Evolutionary conservation across 2,797 vertebrate genomes (phyloP), one percentile per base, ranked within the genome.

Genomic region (Chromobotia macracanthus): DNA sequence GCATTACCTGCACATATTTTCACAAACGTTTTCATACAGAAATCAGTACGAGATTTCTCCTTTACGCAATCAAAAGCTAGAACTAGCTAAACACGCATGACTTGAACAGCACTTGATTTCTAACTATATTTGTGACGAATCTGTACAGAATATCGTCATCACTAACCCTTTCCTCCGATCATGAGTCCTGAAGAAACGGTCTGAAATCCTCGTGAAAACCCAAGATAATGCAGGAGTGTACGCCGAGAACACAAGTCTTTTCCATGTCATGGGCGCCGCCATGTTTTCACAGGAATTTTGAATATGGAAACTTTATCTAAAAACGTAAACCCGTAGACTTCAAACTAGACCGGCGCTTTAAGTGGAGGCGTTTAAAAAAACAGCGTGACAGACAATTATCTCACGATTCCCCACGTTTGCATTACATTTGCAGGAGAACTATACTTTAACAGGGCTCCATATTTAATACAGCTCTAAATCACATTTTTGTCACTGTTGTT

Each of bases 181-280:
- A 79, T 88, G 81, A n/a, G 87, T 83, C 7, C 92, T 90, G 56
- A 91, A 90, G 19, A 94, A 83, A 15, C 89, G 88, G 81, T 94
- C 92, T 0, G 91, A 90, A 84, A 93, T 88, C 31, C 92, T 91
- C 19, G 87, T 88, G 19, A 94, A 92, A 74, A 91, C 88, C 65
- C 93, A 92, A 64, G 89, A 88, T 1, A 94, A 48, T 70, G 88
- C 92, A 71, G 92, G 94, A 44, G 91, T 86, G 81, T 88, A 92
- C 81, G 91, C 85, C 12, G 90, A 92, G 80, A 87, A 44, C 81
- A 91, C 75, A 56, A 94, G 85, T 89, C 91, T 92, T 88, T 91
- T 92, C 92, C 93, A 94, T 18, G 87, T 89, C 92, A 92, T 89
- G 91, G 92, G 88, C 72, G 93, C 93, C 88, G 92, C 94, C 93